A percentile compares a stretch with the other conserved stretches of the same genome.
Evolutionary conservation across 2,797 vertebrate genomes (phyloP).

Genomic region (Gastrophryne carolinensis): DNA sequence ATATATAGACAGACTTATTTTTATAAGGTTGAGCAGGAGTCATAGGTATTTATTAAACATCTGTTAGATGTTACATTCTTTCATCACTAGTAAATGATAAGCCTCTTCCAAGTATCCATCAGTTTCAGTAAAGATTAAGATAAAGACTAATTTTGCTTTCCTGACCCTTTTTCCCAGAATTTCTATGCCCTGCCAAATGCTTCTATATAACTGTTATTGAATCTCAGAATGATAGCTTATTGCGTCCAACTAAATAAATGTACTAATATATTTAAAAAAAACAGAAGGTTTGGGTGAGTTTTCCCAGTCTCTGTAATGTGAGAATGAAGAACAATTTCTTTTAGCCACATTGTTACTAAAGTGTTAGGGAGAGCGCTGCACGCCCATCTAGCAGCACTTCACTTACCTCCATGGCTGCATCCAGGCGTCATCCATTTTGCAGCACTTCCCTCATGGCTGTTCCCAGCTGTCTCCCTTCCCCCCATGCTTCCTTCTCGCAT

Average conservation of each 20-base stretch:
- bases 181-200: neutral
- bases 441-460: no score
- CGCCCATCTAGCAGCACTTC: no score
- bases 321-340: neutral
- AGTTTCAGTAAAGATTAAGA: neutral
- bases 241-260: neutral
- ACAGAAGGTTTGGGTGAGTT: neutral
- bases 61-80: neutral
- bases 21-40: neutral
- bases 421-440: no score
- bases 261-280: neutral
- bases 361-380: no score
- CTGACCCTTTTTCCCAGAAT: neutral
- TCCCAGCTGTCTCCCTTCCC: no score
- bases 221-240: neutral
- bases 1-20: no score
- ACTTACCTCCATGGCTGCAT: no score
- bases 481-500: no score
- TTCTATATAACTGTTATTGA: neutral
- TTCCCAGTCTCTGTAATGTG: neutral
- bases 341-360: neutral
- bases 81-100: neutral
- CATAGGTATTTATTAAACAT: neutral
- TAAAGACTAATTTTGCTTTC: neutral
- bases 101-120: neutral